phyloP scores from a whole-genome alignment of 2,888 invertebrate genomes.

The Spicauda simplicius region DNA sequence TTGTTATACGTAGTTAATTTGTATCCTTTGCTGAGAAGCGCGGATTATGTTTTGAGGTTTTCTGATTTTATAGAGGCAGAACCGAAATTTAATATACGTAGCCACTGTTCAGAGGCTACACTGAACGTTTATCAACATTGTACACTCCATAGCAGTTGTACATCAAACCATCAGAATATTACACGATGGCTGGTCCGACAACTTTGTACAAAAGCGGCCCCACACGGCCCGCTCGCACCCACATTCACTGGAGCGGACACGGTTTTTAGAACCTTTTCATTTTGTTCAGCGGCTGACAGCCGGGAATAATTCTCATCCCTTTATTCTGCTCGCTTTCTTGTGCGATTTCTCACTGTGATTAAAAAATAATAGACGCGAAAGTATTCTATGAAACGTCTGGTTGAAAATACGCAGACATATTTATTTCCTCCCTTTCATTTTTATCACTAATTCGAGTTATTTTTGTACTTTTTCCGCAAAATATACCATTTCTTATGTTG shows the following conservation, averaged over 20 bases:
- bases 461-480: too few species aligned
- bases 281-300: slow-evolving; percentile 34
- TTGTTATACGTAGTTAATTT: too few species aligned
- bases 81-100: too few species aligned
- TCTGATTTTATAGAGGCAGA: too few species aligned
- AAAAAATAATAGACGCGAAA: slow-evolving; percentile 33
- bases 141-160: neutral
- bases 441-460: neutral
- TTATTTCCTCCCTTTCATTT: slow-evolving; percentile 7
- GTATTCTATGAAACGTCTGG: slow-evolving; percentile 34
- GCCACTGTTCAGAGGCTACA: too few species aligned
- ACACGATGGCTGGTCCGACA: slow-evolving; percentile 12
- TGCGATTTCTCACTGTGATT: slow-evolving; percentile 33
- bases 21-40: too few species aligned
- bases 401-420: slow-evolving; percentile 30
- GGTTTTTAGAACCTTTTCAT: slow-evolving; percentile 34
- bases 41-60: too few species aligned
- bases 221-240: slow-evolving; percentile 8
- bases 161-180: slow-evolving; percentile 6
- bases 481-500: too few species aligned
- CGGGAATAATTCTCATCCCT: slow-evolving; percentile 35
- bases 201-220: slow-evolving; percentile 10
- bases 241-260: slow-evolving; percentile 31
- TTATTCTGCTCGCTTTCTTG: slow-evolving; percentile 34
- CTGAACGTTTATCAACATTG: neutral